Evolutionary conservation across 2,113 vertebrate species (phyloP), one percentile per base, ranked within the genome.

Genomic region (Lota lota): DNA sequence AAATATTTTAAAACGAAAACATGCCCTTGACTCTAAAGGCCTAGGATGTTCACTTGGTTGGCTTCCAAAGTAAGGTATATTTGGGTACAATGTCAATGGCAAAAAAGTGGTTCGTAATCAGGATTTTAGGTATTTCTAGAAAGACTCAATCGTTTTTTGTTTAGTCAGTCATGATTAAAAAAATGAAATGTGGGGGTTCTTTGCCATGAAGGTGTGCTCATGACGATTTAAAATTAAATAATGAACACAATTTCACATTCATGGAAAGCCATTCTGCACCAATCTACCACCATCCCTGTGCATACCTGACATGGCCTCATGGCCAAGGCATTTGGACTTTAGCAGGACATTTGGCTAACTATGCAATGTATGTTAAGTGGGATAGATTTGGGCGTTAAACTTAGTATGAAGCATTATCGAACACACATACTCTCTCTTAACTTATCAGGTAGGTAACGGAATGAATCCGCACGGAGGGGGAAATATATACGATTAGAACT

Each of bases 221-320:
- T 2, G 19, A 79, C 71, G 21, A 79, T 75, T 59, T 22, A 22
- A 36, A 61, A 72, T 64, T 67, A 57, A 22, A 14, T 47, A 47
- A 47, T 47, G 40, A 61, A 85, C 1, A 0, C 57, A 56, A 69
- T 76, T 85, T 86, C 81, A 87, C 80, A 83, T 87, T 87, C 70
- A 79, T 67, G 75, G 67, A 86, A 85, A 8, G 14, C 74, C 75
- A 40, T 20, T 18, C 40, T 36, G 51, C 24, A 60, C 16, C 24
- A 75, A 71, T 56, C 63, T 12, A 59, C 74, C 24, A 76, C 61
- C 65, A 68, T 63, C 54, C 79, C 51, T 69, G 64, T 76, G 70
- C 72, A 28, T 22, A 60, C 60, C 56, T 66, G 40, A 53, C 72
- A 18, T 51, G 40, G 53, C 58, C 12, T 11, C 40, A 47, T 47